phyloP scores from a whole-genome alignment of 2,797 vertebrate genomes.

The Podarcis lilfordi region DNA sequence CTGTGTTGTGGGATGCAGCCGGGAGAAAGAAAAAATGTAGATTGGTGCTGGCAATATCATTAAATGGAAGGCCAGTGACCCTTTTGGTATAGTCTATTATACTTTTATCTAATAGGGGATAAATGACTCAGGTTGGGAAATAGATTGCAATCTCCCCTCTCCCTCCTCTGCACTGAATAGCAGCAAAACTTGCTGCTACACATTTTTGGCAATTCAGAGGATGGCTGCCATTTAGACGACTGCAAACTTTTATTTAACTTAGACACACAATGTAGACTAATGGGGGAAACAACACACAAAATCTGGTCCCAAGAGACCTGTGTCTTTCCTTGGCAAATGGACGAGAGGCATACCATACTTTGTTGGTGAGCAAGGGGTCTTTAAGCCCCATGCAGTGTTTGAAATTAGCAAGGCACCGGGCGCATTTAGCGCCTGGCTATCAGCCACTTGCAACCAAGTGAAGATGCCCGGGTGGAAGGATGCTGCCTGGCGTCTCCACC shows the following conservation, averaged over 20 bases:
- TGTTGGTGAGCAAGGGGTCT: background rate
- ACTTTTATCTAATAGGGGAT: constrained; percentile 86
- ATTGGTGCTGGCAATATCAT: constrained; percentile 83
- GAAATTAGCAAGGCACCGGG: too few species aligned
- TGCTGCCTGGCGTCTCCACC: too few species aligned
- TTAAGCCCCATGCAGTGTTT: background rate
- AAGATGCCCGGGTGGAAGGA: too few species aligned
- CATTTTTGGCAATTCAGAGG: constrained; percentile 41
- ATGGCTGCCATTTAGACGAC: constrained; percentile 22
- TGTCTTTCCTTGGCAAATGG: background rate
- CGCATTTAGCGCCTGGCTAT: too few species aligned
- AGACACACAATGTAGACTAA: background rate
- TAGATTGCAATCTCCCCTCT: constrained; percentile 67
- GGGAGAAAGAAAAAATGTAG: constrained; percentile 77
- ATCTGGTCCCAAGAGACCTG: background rate
- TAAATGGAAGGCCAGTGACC: constrained; percentile 85
- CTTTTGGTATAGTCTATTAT: constrained; percentile 81
- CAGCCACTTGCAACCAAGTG: too few species aligned
- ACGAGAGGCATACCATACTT: background rate
- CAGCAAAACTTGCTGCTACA: constrained; percentile 46
- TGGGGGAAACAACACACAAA: background rate
- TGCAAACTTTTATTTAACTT: constrained; percentile 20
- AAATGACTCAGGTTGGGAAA: constrained; percentile 81
- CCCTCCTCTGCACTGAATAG: background rate
- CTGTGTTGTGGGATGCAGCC: constrained; percentile 80